phyloP scores from a whole-genome alignment of 2,113 vertebrate species.

The Cricetomys ansorgei region DNA sequence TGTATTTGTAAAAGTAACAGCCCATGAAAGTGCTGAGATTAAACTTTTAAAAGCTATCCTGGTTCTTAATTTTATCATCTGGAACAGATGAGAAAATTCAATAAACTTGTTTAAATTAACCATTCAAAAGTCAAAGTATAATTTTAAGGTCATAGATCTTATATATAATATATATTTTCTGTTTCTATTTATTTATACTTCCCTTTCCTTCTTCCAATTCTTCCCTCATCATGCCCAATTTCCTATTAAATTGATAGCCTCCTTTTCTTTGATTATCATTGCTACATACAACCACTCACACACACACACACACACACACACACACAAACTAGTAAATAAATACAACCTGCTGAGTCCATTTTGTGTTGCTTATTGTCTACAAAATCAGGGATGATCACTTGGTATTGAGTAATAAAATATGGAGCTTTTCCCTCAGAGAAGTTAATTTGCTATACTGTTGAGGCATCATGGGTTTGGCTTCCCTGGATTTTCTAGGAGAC shows the following conservation, averaged over 20 bases:
- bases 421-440: background rate
- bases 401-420: background rate
- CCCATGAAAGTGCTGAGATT: background rate
- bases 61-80: conserved; percentile 16
- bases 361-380: background rate
- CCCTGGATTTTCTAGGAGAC: background rate
- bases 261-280: background rate
- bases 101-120: background rate
- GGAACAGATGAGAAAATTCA: background rate
- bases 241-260: background rate
- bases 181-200: background rate
- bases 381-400: background rate
- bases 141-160: background rate
- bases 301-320: background rate
- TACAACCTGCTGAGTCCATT: fast-evolving
- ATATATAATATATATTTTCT: background rate
- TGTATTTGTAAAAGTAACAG: background rate
- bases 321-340: background rate
- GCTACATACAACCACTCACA: background rate
- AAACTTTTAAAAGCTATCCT: background rate
- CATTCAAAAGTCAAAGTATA: background rate
- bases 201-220: background rate
- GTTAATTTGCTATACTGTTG: background rate
- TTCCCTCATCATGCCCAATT: background rate
- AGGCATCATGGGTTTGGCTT: background rate